A percentile compares a stretch with the other conserved stretches of the same genome.
Conservation (phyloP, 2,888 invertebrate genomes). For the Malacosoma neustria region DNA sequence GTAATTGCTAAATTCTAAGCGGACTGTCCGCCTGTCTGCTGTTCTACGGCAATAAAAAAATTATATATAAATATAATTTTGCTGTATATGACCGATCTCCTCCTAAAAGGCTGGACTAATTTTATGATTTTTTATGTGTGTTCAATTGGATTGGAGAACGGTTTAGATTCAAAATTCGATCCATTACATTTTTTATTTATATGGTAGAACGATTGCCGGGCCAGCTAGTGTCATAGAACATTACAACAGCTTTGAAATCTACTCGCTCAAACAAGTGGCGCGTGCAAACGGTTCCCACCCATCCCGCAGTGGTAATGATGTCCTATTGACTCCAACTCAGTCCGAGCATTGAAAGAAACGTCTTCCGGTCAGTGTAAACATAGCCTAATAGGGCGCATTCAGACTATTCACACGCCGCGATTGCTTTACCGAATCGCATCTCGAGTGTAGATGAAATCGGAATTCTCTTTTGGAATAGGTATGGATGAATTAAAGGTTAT, state of each 20-base stretch:
- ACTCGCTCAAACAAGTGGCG: conserved; percentile 5
- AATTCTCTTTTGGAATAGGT: background rate
- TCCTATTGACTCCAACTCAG: conserved; percentile 53
- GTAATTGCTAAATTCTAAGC: too few species aligned
- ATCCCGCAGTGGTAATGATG: conserved; percentile 47
- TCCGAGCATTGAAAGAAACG: conserved; percentile 61
- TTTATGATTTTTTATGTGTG: too few species aligned
- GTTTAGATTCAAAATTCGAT: too few species aligned
- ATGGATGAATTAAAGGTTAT: too few species aligned
- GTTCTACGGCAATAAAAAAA: too few species aligned
- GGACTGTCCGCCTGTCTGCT: too few species aligned
- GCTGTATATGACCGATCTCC: too few species aligned
- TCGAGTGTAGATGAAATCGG: background rate
- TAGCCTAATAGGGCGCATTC: conserved; percentile 48
- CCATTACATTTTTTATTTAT: too few species aligned
- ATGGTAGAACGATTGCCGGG: background rate
- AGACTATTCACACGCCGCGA: conserved; percentile 25
- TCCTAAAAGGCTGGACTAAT: too few species aligned
- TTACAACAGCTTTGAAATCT: background rate
- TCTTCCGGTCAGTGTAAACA: conserved; percentile 66
- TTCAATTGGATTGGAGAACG: too few species aligned
- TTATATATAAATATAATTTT: too few species aligned
- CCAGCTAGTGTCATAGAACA: background rate
- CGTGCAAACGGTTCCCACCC: conserved; percentile 21
- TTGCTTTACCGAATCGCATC: conserved; percentile 14